phyloP scores from a whole-genome alignment of 2,113 vertebrate species.

The Pseudonaja textilis region DNA sequence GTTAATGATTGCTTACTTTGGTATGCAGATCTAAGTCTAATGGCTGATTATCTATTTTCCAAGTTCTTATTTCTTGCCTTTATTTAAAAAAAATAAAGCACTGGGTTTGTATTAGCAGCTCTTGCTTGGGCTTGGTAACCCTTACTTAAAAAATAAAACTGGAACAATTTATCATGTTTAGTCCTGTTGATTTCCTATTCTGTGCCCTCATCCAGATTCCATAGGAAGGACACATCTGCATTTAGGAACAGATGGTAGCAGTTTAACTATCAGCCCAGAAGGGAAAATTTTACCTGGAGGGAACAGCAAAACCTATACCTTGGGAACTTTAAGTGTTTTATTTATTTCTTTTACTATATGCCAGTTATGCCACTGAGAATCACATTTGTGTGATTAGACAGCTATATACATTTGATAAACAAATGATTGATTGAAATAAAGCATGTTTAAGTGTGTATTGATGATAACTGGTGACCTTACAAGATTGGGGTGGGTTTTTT shows the following conservation, averaged over 20 bases:
- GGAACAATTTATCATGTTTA: not conserved
- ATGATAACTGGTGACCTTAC: not conserved
- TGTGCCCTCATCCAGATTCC: not conserved
- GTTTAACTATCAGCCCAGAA: not conserved
- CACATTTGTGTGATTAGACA: not conserved
- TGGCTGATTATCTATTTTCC: not conserved
- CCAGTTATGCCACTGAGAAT: not conserved
- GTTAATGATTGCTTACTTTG: not conserved
- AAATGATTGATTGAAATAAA: not conserved
- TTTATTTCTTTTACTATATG: not conserved
- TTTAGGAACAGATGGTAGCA: not conserved
- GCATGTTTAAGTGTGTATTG: not conserved
- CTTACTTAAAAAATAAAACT: not conserved
- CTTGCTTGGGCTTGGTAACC: not conserved
- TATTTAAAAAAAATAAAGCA: not conserved
- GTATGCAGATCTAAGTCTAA: not conserved
- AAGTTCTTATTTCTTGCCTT: not conserved
- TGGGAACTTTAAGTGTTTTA: not conserved
- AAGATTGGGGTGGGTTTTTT: not conserved
- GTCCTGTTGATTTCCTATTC: not conserved
- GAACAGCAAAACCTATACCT: not conserved
- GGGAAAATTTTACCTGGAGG: not conserved
- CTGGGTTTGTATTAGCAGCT: not conserved
- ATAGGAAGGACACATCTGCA: not conserved
- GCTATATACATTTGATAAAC: not conserved